Evolutionary conservation across 2,113 vertebrate species (phyloP).

Genomic region (Mesoclemmys tuberculata): DNA sequence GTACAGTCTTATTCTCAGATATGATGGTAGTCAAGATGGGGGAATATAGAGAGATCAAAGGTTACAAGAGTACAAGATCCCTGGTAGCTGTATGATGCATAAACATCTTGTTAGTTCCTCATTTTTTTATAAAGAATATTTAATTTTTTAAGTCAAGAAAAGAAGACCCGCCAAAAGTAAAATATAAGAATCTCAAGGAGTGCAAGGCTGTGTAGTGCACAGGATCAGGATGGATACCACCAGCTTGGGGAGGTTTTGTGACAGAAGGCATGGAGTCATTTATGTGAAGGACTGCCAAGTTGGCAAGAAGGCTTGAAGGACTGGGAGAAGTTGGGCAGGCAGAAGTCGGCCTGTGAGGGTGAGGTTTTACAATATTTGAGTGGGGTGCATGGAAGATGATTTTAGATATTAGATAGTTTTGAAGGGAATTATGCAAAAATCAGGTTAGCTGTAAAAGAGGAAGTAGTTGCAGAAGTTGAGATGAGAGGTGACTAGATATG

Average conservation of each 20-base stretch:
- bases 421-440: background rate
- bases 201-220: rapidly evolving
- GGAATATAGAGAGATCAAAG: background rate
- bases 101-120: background rate
- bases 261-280: background rate
- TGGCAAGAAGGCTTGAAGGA: background rate
- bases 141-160: background rate
- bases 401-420: background rate
- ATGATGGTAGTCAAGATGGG: background rate
- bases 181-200: background rate
- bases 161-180: background rate
- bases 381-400: background rate
- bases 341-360: background rate
- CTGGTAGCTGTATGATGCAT: background rate
- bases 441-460: background rate
- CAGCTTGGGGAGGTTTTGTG: background rate
- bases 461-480: background rate
- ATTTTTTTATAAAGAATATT: background rate
- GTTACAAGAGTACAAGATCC: background rate
- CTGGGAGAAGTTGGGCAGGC: background rate
- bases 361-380: background rate
- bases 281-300: background rate
- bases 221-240: background rate
- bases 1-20: background rate
- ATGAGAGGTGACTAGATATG: background rate